Evolutionary conservation across 2,888 invertebrate genomes (phyloP).

Genomic region (Acronicta aceris): DNA sequence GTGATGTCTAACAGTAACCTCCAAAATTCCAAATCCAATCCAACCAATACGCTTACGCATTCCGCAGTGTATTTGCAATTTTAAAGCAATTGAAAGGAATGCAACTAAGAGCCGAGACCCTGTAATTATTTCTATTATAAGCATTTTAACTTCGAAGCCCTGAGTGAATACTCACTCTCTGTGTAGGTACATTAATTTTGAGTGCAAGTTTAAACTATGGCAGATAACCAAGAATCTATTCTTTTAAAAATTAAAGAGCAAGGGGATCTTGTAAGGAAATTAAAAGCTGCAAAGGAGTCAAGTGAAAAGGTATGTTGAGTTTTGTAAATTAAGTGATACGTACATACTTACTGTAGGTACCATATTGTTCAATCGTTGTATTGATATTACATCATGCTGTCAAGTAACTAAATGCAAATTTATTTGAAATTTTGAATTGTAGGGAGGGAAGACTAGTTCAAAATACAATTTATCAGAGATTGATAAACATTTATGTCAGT

Average conservation of each 20-base stretch:
- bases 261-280: conserved; percentile 94
- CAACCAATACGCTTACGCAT: too few relatives aligned
- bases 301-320: conserved; percentile 91
- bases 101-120: conserved; percentile 66
- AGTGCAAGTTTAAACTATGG: conserved; percentile 68
- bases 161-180: conserved; percentile 36
- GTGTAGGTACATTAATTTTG: conserved; percentile 30
- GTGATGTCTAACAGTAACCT: too few relatives aligned
- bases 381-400: conserved; percentile 64
- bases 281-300: conserved; percentile 94
- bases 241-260: conserved; percentile 89
- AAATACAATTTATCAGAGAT: conserved; percentile 72
- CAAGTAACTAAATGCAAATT: conserved; percentile 50
- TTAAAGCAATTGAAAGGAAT: conserved; percentile 80
- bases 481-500: conserved; percentile 83
- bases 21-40: too few relatives aligned
- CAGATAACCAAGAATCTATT: conserved; percentile 76
- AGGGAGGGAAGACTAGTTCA: conserved; percentile 68
- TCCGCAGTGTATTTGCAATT: too few relatives aligned
- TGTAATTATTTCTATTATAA: conserved; percentile 67
- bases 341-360: too few relatives aligned
- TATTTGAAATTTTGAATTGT: conserved; percentile 63
- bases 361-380: conserved; percentile 36
- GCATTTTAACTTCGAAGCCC: conserved; percentile 70
- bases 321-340: conserved; percentile 2